Evolutionary conservation across 2,888 invertebrate species (phyloP), one percentile per base, ranked within the genome.

Genomic region (Galerucella nymphaeae): DNA sequence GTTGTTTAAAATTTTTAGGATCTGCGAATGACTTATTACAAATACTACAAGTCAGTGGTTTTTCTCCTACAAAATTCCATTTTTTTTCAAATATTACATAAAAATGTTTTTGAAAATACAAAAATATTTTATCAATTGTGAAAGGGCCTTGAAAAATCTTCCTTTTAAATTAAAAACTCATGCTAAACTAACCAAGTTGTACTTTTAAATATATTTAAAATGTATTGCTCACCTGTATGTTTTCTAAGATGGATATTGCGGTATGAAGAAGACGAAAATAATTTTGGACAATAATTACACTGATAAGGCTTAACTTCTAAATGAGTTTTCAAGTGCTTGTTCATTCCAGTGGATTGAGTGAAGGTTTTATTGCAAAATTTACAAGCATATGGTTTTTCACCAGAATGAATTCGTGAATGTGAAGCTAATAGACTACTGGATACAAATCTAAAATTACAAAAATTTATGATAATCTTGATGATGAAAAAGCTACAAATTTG

Each of bases 1-100:
- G 84, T 71, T 81, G 79, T 70, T 81, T 83, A 42, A 83, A 75
- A 62, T 81, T 82, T 71, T 83, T 84, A 0, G 83, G 83, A 76
- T 83, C 83, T 0, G 82, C 79, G 72, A 84, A 84, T 11, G 73
- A 72, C 72, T 82, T 84, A 2, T 72, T 71, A 66, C 84, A 84
- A 50, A 76, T 69, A 13, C 23, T 63, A 67, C 84, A 84, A 71
- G 79, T 75, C 50, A 82, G 75, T 1, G 84, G 84, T 66, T 80
- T 83, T 73, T 84, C 83, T 6, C 83, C 84, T 77, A 65, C 23
- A 73, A 73, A 45, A 45, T 8, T 50, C 20, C 41, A 80, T 45
- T 16, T 23, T 42, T 53, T 20, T 38, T 14, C n/a, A 30, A 18
- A 59, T 64, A 57, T 30, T 38, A 13, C 8, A 61, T 5, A 30